These are phyloP conservation scores for Cryptomyrus ogoouensis DNA, from an alignment of 2,113 vertebrate species.

Conservation along the genomic window DNA sequence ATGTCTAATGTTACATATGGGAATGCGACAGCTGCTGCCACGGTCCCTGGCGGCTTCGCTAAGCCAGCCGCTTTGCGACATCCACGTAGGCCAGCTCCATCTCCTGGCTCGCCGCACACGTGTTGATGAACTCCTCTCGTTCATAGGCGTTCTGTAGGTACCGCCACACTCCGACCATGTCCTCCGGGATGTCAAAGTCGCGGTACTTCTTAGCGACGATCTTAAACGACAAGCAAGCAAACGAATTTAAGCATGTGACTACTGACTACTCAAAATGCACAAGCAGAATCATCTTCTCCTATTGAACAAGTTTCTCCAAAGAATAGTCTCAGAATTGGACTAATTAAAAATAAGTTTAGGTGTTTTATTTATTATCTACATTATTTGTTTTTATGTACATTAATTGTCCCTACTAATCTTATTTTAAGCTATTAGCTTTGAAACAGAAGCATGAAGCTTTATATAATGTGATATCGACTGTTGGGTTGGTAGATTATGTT, in stretches of 20 bases:
- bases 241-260: neutral
- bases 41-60: constrained; percentile 39
- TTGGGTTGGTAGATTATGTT: neutral
- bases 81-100: constrained; percentile 87
- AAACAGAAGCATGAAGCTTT: neutral
- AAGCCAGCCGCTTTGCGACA: constrained; percentile 80
- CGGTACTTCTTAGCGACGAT: constrained; percentile 90
- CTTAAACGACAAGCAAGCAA: constrained; percentile 51
- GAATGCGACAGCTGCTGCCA: neutral
- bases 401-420: neutral
- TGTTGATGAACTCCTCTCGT: constrained; percentile 90
- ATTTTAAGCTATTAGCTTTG: neutral
- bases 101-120: constrained; percentile 81
- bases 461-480: neutral
- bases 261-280: neutral
- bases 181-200: constrained; percentile 81
- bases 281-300: neutral
- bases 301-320: neutral
- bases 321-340: neutral
- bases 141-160: constrained; percentile 83
- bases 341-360: neutral
- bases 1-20: neutral
- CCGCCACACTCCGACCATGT: constrained; percentile 80
- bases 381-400: neutral
- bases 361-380: neutral